These are phyloP conservation scores for Chrysomela aeneicollis DNA, from an alignment of 2,888 invertebrate species.

Conservation along the genomic window DNA sequence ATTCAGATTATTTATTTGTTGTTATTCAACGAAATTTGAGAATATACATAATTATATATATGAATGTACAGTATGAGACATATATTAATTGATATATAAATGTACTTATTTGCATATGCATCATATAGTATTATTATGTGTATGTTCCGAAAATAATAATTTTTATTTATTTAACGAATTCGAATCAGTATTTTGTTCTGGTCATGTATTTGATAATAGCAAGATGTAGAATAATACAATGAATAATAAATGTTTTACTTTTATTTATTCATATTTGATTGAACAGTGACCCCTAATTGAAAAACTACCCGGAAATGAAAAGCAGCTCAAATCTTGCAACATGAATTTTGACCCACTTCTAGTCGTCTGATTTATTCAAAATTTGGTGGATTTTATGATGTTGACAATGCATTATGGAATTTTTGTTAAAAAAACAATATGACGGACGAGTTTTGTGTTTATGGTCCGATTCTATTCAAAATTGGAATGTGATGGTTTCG, in stretches of 20 bases:
- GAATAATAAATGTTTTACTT: not conserved
- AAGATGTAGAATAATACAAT: not conserved
- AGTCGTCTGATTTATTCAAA: too few relatives aligned
- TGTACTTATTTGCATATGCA: constrained; percentile 28
- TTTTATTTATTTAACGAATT: constrained; percentile 20
- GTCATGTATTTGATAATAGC: constrained; percentile 27
- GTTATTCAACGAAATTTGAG: constrained; percentile 15
- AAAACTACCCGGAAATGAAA: too few relatives aligned
- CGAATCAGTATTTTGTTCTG: constrained; percentile 35
- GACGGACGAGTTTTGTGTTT: too few relatives aligned
- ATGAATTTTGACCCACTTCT: too few relatives aligned
- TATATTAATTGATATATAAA: constrained; percentile 18
- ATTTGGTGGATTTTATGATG: too few relatives aligned
- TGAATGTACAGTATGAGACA: constrained; percentile 31
- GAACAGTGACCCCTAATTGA: too few relatives aligned
- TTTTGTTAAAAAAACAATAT: too few relatives aligned
- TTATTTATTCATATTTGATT: not conserved
- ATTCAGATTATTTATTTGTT: constrained; percentile 17
- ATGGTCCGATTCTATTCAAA: too few relatives aligned
- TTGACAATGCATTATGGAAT: too few relatives aligned
- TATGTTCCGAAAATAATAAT: constrained; percentile 17
- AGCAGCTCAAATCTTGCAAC: too few relatives aligned
- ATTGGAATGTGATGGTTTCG: too few relatives aligned
- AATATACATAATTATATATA: not conserved
- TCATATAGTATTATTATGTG: constrained; percentile 9